Percentiles rank a stretch among this genome's conserved stretches.
These are phyloP conservation scores for Tribolium castaneum DNA, from an alignment of 1,140 invertebrate species.

Conservation along the genomic window DNA sequence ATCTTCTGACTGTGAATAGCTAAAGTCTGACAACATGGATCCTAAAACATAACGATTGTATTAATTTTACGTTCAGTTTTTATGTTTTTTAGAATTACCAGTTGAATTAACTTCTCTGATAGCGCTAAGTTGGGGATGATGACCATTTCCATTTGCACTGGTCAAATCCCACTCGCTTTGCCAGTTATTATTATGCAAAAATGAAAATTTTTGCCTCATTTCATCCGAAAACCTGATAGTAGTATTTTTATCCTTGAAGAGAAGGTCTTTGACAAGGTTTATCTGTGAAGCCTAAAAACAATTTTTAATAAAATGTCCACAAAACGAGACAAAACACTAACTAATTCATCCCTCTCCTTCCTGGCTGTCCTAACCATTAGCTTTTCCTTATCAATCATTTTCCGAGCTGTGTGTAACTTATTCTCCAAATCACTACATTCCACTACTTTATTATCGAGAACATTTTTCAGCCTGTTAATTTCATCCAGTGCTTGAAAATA, in stretches of 20 bases:
- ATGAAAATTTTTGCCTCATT: conserved; percentile 83
- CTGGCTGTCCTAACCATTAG: conserved; percentile 72
- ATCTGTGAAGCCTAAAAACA: conserved; percentile 77
- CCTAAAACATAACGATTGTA: conserved; percentile 63
- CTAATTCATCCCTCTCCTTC: conserved; percentile 72
- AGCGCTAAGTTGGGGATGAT: conserved; percentile 51
- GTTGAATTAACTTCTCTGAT: conserved; percentile 62
- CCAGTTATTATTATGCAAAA: conserved; percentile 71
- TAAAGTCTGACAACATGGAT: conserved; percentile 80
- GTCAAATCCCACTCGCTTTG: conserved; percentile 58
- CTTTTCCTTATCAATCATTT: conserved; percentile 82
- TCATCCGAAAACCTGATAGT: conserved; percentile 75
- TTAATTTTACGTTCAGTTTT: not conserved
- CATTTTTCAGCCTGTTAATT: conserved; percentile 50
- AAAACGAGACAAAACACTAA: conserved; percentile 57
- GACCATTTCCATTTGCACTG: conserved; percentile 9
- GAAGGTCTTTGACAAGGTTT: conserved; percentile 75
- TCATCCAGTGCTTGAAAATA: conserved; percentile 52
- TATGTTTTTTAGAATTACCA: conserved; percentile 46
- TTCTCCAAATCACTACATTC: conserved; percentile 72
- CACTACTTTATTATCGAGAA: conserved; percentile 54
- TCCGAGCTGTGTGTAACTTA: conserved; percentile 81
- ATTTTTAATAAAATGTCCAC: conserved; percentile 1
- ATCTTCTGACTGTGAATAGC: conserved; percentile 89
- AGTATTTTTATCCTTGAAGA: conserved; percentile 75